Percentiles rank a stretch among this genome's conserved stretches.
These are phyloP conservation scores for Callyntrura sp. DNA, from an alignment of 2,888 invertebrate genomes.

Conservation along the genomic window DNA sequence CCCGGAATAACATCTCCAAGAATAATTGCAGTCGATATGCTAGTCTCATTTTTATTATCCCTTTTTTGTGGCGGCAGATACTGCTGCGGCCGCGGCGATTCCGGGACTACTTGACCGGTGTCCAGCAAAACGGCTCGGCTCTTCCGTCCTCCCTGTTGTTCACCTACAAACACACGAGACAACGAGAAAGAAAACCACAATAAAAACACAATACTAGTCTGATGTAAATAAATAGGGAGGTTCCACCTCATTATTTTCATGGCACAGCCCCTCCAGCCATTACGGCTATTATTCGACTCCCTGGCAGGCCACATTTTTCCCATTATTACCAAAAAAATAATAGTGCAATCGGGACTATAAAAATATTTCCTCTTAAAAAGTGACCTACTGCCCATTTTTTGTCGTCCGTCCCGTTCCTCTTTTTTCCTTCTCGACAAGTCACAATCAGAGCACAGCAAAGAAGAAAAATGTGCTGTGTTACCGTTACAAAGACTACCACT, in stretches of 20 bases:
- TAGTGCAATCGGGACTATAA: background rate
- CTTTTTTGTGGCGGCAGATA: background rate
- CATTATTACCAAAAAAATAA: constrained; percentile 12
- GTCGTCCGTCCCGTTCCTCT: background rate
- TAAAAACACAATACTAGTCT: constrained; percentile 6
- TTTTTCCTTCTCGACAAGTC: background rate
- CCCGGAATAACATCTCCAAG: constrained; percentile 54
- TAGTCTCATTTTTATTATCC: constrained; percentile 37
- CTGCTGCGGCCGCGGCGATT: no score
- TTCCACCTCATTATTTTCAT: constrained; percentile 50
- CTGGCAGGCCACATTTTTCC: background rate
- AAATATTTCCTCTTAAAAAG: background rate
- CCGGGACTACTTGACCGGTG: constrained; percentile 46
- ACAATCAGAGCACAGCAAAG: constrained; percentile 14
- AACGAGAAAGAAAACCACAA: no score
- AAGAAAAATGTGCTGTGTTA: constrained; percentile 45
- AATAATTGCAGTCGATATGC: constrained; percentile 1
- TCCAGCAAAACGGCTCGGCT: constrained; percentile 49
- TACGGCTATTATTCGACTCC: constrained; percentile 5
- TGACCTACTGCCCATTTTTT: constrained; percentile 31
- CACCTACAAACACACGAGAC: constrained; percentile 15
- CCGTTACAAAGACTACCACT: background rate
- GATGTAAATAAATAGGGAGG: background rate
- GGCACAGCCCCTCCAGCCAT: constrained; percentile 15
- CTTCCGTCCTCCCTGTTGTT: constrained; percentile 39